phyloP scores from a whole-genome alignment of 2,113 vertebrate species.

The Bombycilla garrulus region DNA sequence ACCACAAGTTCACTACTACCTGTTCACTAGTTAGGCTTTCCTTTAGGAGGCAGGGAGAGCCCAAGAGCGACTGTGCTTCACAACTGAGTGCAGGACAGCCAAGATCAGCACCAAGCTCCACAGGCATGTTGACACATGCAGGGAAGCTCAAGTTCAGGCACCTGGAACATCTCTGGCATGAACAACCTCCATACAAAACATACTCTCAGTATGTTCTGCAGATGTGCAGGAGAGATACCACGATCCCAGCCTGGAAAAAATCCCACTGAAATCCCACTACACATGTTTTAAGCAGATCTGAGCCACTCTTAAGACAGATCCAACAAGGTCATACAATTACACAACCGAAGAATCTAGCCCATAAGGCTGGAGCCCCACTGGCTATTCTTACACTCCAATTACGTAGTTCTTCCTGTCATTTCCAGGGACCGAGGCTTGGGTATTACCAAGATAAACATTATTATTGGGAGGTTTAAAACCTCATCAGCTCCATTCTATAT shows the following conservation, averaged over 20 bases:
- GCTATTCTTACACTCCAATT: not conserved
- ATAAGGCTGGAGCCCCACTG: not conserved
- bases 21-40: not conserved
- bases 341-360: accelerated
- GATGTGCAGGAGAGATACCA: not conserved
- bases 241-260: not conserved
- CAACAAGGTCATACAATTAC: not conserved
- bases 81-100: not conserved
- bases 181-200: accelerated
- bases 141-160: not conserved
- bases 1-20: not conserved
- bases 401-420: not conserved
- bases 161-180: not conserved
- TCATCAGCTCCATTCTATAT: not conserved
- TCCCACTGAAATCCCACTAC: not conserved
- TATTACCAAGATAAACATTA: constrained; percentile 39
- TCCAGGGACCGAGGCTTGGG: not conserved
- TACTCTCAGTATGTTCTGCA: accelerated
- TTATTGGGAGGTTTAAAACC: constrained; percentile 14
- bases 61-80: not conserved
- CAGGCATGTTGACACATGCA: not conserved
- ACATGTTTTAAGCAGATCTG: not conserved
- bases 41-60: not conserved
- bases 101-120: not conserved
- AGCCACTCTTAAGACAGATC: not conserved